Evolutionary conservation across 2,113 vertebrate genomes (phyloP).

Genomic region (Trachemys scripta): DNA sequence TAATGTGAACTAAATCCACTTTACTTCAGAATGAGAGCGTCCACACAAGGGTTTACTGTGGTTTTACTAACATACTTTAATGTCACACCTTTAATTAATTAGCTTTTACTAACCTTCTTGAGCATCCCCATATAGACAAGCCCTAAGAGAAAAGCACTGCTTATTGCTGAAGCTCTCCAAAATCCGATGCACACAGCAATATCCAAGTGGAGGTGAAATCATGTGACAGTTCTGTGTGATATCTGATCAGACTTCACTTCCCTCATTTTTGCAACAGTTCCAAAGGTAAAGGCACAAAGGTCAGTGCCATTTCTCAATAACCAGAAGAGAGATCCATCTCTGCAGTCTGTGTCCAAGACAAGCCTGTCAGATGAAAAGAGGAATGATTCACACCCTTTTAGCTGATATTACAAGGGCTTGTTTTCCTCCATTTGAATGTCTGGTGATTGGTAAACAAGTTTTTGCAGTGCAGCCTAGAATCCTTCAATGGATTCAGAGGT

Average conservation of each 20-base stretch:
- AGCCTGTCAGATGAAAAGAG: slow-evolving; percentile 70
- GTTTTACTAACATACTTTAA: neutral
- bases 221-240: neutral
- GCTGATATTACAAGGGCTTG: slow-evolving; percentile 47
- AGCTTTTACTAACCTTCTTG: neutral
- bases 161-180: neutral
- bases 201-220: neutral
- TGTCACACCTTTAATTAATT: neutral
- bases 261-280: neutral
- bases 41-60: neutral
- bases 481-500: slow-evolving; percentile 60
- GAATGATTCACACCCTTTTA: slow-evolving; percentile 72
- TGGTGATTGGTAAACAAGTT: slow-evolving; percentile 64
- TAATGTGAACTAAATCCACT: neutral
- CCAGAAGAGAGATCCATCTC: neutral
- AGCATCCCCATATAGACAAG: neutral
- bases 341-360: slow-evolving; percentile 7
- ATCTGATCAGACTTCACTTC: neutral
- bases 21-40: neutral
- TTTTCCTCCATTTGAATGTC: slow-evolving; percentile 62
- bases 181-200: neutral
- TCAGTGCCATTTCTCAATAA: neutral
- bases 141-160: neutral
- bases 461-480: slow-evolving; percentile 67
- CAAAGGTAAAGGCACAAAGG: neutral